Evolutionary conservation across 2,888 invertebrate genomes (phyloP), one percentile per base, ranked within the genome.

Genomic region (Drosophila meridionalis): DNA sequence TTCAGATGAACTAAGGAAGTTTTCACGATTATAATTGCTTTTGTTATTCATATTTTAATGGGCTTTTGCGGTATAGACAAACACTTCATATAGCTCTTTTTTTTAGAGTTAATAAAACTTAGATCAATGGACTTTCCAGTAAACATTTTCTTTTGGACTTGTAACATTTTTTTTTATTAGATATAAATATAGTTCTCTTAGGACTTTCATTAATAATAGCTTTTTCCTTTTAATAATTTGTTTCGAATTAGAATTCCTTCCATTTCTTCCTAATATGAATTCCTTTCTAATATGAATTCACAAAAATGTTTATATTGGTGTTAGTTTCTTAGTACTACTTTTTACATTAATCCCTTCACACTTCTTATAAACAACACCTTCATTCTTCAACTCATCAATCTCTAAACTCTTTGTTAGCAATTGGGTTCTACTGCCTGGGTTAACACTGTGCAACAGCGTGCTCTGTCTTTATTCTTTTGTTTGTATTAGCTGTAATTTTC

Each of bases 391-490:
- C 30, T n/a, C 30, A 48, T 7, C 4, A 30, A 30, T 8, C 8
- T 48, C n/a, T 32, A 50, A 20, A 20, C 20, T 20, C 20, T 20
- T 20, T 12, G 32, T 7, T n/a, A 4, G 11, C n/a, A 40, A 14
- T 14, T 55, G 55, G 55, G 58, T 48, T 56, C 40, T 12, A 28
- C 59, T 7, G 48, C 36, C 26, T 78, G 76, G 73, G 62, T 20
- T 43, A 62, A 53, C 65, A 73, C 62, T 78, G 52, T 57, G 68
- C 58, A 14, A 36, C n/a, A 32, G 67, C 55, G 71, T 62, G 50
- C 43, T 79, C 68, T 56, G 78, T 80, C 62, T 72, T 78, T 78
- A 61, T 78, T 79, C n/a, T 30, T 38, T 62, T 53, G 7, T 57
- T 9, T 53, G 38, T 64, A 1, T 43, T 56, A 32, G 48, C 9